A percentile compares a stretch with the other conserved stretches of the same genome.
Conservation (phyloP, 2,113 vertebrate species). For the Callithrix jacchus region DNA sequence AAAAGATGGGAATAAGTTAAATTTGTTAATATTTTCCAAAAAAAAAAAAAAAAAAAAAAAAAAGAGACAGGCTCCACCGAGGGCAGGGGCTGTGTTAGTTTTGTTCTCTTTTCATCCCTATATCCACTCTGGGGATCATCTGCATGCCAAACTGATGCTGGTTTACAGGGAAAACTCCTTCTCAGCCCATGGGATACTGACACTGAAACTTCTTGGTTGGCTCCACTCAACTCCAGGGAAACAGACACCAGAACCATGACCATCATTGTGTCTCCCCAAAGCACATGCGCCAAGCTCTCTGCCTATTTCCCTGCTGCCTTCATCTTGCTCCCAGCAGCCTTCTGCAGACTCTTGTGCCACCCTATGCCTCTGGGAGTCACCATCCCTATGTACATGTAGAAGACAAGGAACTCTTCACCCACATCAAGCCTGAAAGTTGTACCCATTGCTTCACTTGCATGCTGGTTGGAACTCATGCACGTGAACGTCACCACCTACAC, state of each 20-base stretch:
- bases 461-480: rapidly evolving
- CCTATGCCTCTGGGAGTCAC: too few relatives aligned
- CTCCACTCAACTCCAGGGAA: background rate
- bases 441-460: rapidly evolving
- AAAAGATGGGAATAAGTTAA: background rate
- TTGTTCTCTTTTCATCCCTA: background rate
- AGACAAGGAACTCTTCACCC: background rate
- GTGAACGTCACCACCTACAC: too few relatives aligned
- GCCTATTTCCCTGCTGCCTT: rapidly evolving
- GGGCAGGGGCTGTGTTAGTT: rapidly evolving
- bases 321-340: rapidly evolving
- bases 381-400: rapidly evolving
- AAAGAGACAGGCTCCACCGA: rapidly evolving
- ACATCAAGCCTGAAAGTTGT: background rate
- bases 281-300: rapidly evolving
- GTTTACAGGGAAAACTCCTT: rapidly evolving
- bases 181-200: rapidly evolving
- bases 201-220: rapidly evolving
- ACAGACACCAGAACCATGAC: background rate
- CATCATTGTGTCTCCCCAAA: rapidly evolving
- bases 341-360: too few relatives aligned
- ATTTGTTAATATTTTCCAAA: background rate
- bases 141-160: rapidly evolving
- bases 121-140: background rate
- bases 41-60: too few relatives aligned